These are phyloP conservation scores for Chydorus sphaericus DNA, from an alignment of 2,888 invertebrate genomes.

Conservation along the genomic window DNA sequence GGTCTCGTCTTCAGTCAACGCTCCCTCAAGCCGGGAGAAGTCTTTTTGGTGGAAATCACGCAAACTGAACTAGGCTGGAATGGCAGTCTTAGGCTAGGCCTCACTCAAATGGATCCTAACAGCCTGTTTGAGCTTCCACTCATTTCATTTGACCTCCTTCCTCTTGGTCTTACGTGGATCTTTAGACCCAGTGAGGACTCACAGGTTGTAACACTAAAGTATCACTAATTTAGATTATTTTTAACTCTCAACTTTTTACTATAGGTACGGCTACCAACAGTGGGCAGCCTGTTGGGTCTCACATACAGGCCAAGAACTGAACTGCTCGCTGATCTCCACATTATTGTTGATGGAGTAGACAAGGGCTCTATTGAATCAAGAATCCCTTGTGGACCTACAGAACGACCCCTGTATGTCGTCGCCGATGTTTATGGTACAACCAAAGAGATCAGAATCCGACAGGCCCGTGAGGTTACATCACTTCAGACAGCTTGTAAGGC, in stretches of 20 bases:
- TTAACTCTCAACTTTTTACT: too few relatives aligned
- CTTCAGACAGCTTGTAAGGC: conserved; percentile 12
- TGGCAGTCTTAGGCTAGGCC: conserved; percentile 65
- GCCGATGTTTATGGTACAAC: conserved; percentile 96
- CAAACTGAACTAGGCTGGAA: conserved; percentile 86
- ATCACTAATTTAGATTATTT: too few relatives aligned
- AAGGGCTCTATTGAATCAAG: conserved; percentile 56
- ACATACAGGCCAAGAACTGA: conserved; percentile 68
- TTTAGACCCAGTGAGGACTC: conserved; percentile 40
- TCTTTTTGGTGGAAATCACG: conserved; percentile 87
- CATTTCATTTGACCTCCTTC: conserved; percentile 76
- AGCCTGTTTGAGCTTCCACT: conserved; percentile 48
- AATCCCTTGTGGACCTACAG: conserved; percentile 69
- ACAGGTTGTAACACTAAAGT: too few relatives aligned
- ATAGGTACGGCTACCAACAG: too few relatives aligned
- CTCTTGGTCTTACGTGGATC: conserved; percentile 81
- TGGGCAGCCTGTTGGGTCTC: conserved; percentile 77
- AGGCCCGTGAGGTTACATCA: conserved; percentile 64
- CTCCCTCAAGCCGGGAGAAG: conserved; percentile 75
- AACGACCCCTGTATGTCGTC: conserved; percentile 69
- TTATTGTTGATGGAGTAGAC: conserved; percentile 90
- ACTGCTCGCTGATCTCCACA: conserved; percentile 74
- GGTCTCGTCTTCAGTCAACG: conserved; percentile 85
- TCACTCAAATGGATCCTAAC: conserved; percentile 70
- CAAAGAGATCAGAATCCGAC: conserved; percentile 77